Evolutionary conservation across 2,113 vertebrate genomes (phyloP).

Genomic region (Nymphicus hollandicus): DNA sequence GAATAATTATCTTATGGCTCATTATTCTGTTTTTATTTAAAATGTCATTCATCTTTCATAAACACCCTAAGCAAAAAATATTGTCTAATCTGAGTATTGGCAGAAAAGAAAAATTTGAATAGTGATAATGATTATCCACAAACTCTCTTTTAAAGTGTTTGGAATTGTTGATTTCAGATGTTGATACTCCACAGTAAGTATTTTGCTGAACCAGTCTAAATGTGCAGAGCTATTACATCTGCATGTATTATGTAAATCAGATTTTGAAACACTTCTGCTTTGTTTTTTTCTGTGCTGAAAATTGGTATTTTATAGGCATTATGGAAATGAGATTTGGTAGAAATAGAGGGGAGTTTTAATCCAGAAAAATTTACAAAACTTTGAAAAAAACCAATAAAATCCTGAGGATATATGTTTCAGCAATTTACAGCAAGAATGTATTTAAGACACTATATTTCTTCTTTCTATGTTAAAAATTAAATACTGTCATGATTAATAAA

Average conservation of each 20-base stretch:
- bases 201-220: not conserved
- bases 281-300: not conserved
- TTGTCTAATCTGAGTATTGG: not conserved
- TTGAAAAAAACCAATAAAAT: not conserved
- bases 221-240: not conserved
- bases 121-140: not conserved
- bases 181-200: not conserved
- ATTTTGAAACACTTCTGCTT: not conserved
- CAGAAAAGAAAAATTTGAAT: not conserved
- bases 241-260: conserved; percentile 5
- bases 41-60: not conserved
- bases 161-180: not conserved
- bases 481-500: not conserved
- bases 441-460: not conserved
- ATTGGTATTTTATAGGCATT: not conserved
- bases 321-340: not conserved
- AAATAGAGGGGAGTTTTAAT: not conserved
- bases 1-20: not conserved
- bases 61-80: not conserved
- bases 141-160: not conserved
- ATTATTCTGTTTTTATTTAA: not conserved
- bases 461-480: not conserved
- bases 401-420: not conserved
- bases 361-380: not conserved
- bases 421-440: not conserved